Evolutionary conservation across 2,888 invertebrate species (phyloP), one percentile per base, ranked within the genome.

Genomic region (Torymus aiolomorphi): DNA sequence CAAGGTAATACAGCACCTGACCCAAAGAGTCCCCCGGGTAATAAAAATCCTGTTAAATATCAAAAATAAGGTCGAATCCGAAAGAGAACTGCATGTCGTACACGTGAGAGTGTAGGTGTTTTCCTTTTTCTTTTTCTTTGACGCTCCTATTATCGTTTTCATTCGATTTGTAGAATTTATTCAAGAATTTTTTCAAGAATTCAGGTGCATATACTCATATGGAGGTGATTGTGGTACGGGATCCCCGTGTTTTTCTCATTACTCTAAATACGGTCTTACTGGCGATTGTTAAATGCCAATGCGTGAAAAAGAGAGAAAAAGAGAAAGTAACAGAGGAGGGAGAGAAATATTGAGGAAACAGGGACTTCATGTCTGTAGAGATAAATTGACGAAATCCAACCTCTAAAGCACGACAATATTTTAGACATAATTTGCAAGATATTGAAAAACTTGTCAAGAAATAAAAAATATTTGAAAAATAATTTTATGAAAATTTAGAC

Each of bases 1-100:
- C 89, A 89, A 86, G 78, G 88, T 86, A 87, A 89, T 89, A 88
- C 86, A 90, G 89, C 88, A 88, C 89, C 84, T 88, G 88, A 89
- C 88, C 86, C 88, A 88, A 86, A 82, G 89, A 89, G 84, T 90
- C 89, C 61, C 79, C 83, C 70, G 89, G 89, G 82, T 89, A 89
- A 89, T 82, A 85, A 86, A 85, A 87, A 88, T 89, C 89, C 89
- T 89, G 88, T 88, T 84, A 83, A 88, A 88, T 87, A 88, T 87
- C 82, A 85, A 88, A 86, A 79, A 70, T 78, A 69, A 77, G 54
- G 24, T 77, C 76, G 72, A 56, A 56, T 65, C 56, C 54, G 61
- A 57, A 10, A 18, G 11, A 18, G 2, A 20, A 20, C 61, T 12
- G 20, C 20, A 14, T 31, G 31, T 24, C n/a, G 54, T 12, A 49